These are phyloP conservation scores for Andrena flavipes DNA, from an alignment of 2,888 invertebrate species.

Conservation along the genomic window DNA sequence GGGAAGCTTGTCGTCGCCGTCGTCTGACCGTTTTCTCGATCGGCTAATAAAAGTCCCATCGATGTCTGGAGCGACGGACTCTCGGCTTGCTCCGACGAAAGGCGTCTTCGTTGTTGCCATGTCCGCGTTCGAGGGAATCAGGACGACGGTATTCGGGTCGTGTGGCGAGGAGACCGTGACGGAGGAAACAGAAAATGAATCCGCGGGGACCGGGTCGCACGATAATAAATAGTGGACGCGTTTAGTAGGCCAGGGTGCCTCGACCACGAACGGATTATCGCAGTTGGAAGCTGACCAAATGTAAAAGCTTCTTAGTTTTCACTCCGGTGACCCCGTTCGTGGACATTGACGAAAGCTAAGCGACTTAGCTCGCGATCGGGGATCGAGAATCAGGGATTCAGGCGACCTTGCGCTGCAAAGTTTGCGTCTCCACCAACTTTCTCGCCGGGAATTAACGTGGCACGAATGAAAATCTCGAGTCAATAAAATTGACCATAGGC, in stretches of 20 bases:
- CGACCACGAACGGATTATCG: slow-evolving; percentile 26
- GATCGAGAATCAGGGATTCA: too few relatives aligned
- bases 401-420: too few relatives aligned
- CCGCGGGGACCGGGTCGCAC: slow-evolving; percentile 13
- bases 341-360: not conserved
- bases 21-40: not conserved
- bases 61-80: not conserved
- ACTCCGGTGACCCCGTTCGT: slow-evolving; percentile 8
- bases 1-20: not conserved
- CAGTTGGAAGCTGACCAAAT: slow-evolving; percentile 75
- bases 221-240: slow-evolving; percentile 40
- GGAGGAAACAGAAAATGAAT: not conserved
- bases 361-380: not conserved
- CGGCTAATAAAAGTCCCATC: not conserved
- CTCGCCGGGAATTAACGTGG: too few relatives aligned
- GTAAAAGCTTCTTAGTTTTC: slow-evolving; percentile 68
- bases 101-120: not conserved
- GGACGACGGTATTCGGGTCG: slow-evolving; percentile 19
- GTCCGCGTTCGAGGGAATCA: not conserved
- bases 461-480: too few relatives aligned
- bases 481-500: too few relatives aligned
- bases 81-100: not conserved
- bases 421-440: too few relatives aligned
- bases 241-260: slow-evolving; percentile 28
- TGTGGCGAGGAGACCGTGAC: not conserved